These are phyloP conservation scores for Zaprionus gabonicus DNA, from an alignment of 1,140 invertebrate genomes.

Conservation along the genomic window DNA sequence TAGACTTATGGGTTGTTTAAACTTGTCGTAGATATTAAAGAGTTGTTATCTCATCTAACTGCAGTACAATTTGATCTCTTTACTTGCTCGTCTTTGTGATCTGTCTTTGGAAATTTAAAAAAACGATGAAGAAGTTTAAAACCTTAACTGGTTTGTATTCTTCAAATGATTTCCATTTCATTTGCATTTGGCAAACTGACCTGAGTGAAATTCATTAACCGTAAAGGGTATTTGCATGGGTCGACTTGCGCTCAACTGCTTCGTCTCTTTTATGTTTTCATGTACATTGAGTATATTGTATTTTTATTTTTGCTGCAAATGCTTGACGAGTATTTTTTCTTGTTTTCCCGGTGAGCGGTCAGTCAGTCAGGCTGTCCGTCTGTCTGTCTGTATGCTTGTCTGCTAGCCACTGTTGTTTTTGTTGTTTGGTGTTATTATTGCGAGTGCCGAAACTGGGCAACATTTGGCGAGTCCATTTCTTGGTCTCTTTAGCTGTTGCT, in stretches of 20 bases:
- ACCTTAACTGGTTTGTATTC: too few species aligned
- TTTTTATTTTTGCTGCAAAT: slow-evolving; percentile 29
- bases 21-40: too few species aligned
- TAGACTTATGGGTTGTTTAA: too few species aligned
- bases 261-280: background rate
- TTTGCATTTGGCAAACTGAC: too few species aligned
- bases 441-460: slow-evolving; percentile 10
- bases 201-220: background rate
- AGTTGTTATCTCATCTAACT: too few species aligned
- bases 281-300: background rate
- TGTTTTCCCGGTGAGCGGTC: slow-evolving; percentile 20
- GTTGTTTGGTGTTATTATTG: slow-evolving; percentile 9
- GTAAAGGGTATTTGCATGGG: background rate
- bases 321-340: slow-evolving; percentile 29
- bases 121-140: too few species aligned
- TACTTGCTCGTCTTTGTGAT: too few species aligned
- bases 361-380: slow-evolving; percentile 10
- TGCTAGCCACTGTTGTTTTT: background rate
- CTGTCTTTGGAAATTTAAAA: too few species aligned
- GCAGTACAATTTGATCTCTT: too few species aligned
- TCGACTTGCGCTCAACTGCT: background rate
- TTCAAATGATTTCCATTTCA: too few species aligned
- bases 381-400: slow-evolving; percentile 5
- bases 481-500: slow-evolving; percentile 37
- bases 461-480: slow-evolving; percentile 36